These are phyloP conservation scores for Arizona elegans DNA, from an alignment of 2,113 vertebrate species.

Conservation along the genomic window DNA sequence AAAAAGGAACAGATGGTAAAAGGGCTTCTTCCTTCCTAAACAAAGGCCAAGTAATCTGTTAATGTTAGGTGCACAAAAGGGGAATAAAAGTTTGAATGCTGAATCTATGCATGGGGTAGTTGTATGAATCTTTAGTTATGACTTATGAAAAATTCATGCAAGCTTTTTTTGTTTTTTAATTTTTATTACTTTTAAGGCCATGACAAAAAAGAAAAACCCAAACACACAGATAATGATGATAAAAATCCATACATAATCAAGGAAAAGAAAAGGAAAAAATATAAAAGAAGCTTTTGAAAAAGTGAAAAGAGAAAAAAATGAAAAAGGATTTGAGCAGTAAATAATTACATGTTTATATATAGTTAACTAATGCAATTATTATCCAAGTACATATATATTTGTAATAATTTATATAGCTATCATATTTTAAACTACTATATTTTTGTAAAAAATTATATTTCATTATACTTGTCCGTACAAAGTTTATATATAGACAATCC, in stretches of 20 bases:
- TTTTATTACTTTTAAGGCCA: neutral
- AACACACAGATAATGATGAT: neutral
- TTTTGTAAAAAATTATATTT: neutral
- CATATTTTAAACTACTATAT: neutral
- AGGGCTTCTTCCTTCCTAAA: neutral
- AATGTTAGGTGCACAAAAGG: neutral
- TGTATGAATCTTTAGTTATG: neutral
- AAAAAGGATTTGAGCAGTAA: neutral
- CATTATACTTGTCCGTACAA: neutral
- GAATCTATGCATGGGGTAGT: neutral
- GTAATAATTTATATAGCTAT: neutral
- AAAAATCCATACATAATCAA: neutral
- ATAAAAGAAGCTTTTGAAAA: neutral
- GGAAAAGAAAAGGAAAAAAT: neutral
- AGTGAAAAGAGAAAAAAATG: neutral
- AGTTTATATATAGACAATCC: neutral
- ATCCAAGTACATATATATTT: neutral
- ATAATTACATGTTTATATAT: neutral
- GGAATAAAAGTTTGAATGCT: neutral
- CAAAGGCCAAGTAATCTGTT: neutral
- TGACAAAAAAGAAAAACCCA: neutral
- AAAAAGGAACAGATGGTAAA: neutral
- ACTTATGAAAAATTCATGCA: neutral
- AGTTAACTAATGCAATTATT: neutral
- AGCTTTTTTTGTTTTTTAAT: neutral